Conservation (phyloP, 2,888 invertebrate species). For the Sinotaia quadrata region DNA sequence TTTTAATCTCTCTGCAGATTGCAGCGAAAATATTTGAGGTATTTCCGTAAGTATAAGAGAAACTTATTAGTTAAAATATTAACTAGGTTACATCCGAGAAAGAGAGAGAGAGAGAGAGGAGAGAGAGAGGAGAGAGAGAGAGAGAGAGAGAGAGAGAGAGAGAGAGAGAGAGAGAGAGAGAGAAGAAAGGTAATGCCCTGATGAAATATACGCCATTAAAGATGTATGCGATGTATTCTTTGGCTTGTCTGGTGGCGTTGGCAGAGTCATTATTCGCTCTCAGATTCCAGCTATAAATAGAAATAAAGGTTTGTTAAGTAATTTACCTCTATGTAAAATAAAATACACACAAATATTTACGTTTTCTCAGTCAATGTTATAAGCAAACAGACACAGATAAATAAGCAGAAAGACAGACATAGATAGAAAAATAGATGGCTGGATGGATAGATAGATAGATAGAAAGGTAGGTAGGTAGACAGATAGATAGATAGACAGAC, state of each 20-base stretch:
- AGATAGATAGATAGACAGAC: no score
- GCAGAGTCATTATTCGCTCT: background rate
- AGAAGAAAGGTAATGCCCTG: background rate
- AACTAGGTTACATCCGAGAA: background rate
- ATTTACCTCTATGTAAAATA: no score
- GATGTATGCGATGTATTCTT: background rate
- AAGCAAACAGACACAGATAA: no score
- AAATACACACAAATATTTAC: no score
- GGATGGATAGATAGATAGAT: background rate
- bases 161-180: background rate
- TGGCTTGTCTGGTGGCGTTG: background rate
- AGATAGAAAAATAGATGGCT: background rate
- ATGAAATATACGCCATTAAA: background rate
- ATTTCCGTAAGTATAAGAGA: no score
- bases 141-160: background rate
- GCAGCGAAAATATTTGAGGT: no score
- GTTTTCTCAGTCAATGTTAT: no score
- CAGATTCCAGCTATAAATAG: background rate
- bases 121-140: background rate
- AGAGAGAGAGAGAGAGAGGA: background rate
- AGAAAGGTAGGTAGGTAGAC: background rate
- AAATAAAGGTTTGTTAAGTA: no score
- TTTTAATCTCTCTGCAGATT: no score
- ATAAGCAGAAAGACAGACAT: background rate
- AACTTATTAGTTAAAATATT: no score